Conservation (phyloP, 2,113 vertebrate species). For the Saccopteryx bilineata region DNA sequence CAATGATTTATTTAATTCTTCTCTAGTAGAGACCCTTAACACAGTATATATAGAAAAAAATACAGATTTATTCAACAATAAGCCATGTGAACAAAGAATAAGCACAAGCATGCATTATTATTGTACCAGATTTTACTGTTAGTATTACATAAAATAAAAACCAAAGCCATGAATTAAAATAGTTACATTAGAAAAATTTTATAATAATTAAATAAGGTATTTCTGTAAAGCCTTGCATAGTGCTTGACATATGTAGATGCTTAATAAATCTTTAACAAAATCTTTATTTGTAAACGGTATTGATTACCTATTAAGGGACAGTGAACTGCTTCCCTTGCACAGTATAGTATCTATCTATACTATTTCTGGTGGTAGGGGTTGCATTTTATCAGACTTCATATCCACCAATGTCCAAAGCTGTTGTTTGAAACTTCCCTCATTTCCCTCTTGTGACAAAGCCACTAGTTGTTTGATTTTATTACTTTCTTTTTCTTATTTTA, state of each 20-base stretch:
- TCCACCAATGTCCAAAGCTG: neutral
- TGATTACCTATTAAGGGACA: neutral
- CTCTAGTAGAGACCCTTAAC: neutral
- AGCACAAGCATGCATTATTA: neutral
- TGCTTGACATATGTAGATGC: neutral
- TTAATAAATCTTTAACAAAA: slow-evolving; percentile 1
- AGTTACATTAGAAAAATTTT: neutral
- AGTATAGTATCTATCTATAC: neutral
- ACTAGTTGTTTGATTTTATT: neutral
- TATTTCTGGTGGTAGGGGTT: neutral
- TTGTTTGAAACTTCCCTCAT: neutral
- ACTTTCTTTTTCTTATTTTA: neutral
- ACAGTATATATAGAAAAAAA: neutral
- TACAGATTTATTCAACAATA: neutral
- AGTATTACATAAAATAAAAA: neutral
- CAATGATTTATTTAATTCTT: slow-evolving; percentile 31
- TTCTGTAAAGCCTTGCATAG: neutral
- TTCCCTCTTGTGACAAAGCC: neutral
- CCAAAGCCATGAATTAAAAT: slow-evolving; percentile 15
- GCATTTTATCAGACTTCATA: neutral
- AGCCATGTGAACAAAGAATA: neutral
- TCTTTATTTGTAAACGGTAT: neutral
- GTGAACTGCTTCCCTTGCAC: neutral
- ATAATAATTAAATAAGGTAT: neutral
- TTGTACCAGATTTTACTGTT: neutral